Conservation (phyloP, 2,113 vertebrate species). For the Phainopepla nitens region DNA sequence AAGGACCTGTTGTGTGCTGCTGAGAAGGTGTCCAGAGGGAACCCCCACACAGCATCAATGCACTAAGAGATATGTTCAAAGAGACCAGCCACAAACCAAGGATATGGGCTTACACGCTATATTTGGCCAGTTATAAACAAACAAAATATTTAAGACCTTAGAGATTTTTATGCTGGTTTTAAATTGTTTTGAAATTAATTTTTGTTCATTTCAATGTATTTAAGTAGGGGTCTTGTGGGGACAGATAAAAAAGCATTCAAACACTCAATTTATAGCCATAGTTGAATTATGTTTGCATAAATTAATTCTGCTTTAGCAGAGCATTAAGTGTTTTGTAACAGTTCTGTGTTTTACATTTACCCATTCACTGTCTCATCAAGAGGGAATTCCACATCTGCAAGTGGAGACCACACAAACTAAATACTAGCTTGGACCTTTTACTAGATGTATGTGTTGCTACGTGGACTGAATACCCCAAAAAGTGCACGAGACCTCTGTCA, state of each 20-base stretch:
- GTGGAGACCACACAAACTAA: not conserved
- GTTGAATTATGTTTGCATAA: not conserved
- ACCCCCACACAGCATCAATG: not conserved
- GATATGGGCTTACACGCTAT: not conserved
- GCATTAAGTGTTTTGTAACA: not conserved
- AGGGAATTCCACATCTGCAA: not conserved
- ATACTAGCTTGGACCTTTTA: not conserved
- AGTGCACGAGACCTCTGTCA: not conserved
- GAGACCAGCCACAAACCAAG: not conserved
- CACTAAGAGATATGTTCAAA: fast-evolving
- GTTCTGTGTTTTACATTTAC: not conserved
- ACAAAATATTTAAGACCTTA: not conserved
- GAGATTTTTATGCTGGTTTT: not conserved
- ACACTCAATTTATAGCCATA: not conserved
- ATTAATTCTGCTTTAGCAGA: not conserved
- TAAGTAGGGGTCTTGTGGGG: not conserved
- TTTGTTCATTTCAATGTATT: not conserved
- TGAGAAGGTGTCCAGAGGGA: not conserved
- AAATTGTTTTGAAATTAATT: not conserved
- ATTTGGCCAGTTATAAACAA: not conserved
- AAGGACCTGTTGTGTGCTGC: not conserved
- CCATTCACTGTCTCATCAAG: not conserved
- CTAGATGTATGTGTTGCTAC: not conserved
- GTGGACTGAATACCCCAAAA: not conserved
- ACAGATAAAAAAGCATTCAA: not conserved